Base-by-base conservation (phyloP, 2,797 vertebrate species). In the Eospalax fontanierii region DNA sequence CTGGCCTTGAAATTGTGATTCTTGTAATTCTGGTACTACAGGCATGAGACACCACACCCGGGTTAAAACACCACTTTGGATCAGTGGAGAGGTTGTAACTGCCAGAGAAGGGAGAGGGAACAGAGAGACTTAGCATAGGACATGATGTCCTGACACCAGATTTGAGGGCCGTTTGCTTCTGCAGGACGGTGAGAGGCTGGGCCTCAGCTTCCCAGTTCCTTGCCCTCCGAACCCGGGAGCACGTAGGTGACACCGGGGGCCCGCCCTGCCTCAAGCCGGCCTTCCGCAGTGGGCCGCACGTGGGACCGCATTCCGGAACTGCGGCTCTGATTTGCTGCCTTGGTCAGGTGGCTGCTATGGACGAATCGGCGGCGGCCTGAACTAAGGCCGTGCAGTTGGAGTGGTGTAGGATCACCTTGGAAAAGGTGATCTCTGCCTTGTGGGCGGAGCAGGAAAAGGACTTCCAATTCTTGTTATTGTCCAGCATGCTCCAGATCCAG, bases 341-440 rank as follows among this genome's bases (percentile, higher is more conserved):
- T 19, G 22, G 74, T 92, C 86, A 82, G 76, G 63, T 93, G 94
- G 30, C 65, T 43, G 3, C 24, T 5, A 1, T 28, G 14, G 40
- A 16, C 96, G 89, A 91, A 89, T 94, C 86, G 71, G 93, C 70
- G 10, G 46, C 18, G n/a, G 21, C 57, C 35, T 2, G 40, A 30
- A 63, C 38, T 0, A 4, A 66, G 22, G 38, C 4, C 5, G 0
- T 4, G n/a, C 1, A 16, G 2, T 7, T 2, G 0, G 22, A 2
- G 40, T 0, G 4, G 24, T 24, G 7, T 1, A n/a, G 30, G 24
- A 22, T 6, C 2, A 28, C 15, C 2, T 2, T 2, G 5, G 16
- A 10, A 24, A 19, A 21, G 26, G 19, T 2, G 7, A 2, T 26
- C 0, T 30, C 12, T 65, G 61, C 26, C 0, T 1, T 0, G 19